Base-by-base conservation (phyloP, 2,113 vertebrate genomes). In the Sitta europaea region DNA sequence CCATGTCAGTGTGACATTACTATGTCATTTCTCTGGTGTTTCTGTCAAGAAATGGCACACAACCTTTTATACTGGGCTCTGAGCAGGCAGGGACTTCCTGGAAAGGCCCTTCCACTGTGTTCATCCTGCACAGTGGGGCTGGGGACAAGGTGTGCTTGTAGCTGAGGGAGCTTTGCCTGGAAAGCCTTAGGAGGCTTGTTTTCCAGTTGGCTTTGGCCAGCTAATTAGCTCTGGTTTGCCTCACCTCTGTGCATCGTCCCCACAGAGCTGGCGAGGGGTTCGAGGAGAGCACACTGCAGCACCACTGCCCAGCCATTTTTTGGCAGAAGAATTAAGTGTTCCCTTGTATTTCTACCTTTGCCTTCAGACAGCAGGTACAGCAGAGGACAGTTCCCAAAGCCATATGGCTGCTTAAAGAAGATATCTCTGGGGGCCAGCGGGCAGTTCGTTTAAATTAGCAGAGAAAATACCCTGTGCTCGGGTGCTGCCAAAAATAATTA, bases 261-360 rank as follows among this genome's bases (percentile, higher is more conserved):
- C 0, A 0, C 43, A 66, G 68, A 55, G 2, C 1, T 33, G 35
- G 53, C 0, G 0, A 75, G 42, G 42, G 28, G 10, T 12, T 57
- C 0, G 2, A 75, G 47, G 40, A 43, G 19, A 47, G 38, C 27
- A 21, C 4, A 0, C 51, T 4, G 61, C 4, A 3, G 57, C 57
- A 65, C 59, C 0, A 0, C 50, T 65, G 73, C 68, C 33, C 59
- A 40, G 67, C 7, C 29, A 10, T 14, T 19, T 38, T 68, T 35
- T 76, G n/a, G 7, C 50, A 57, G 63, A 48, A 66, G 8, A 73
- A 65, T 68, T n/a, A 42, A 80, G 20, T 28, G 13, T 22, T 79
- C 47, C 23, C 20, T 88, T 75, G 74, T 65, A 55, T 68, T 45
- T 61, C 45, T 72, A 13, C 42, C 45, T 92, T 87, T 91, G 55